These are phyloP conservation scores for Catotricha subobsoleta DNA, from an alignment of 2,888 invertebrate genomes.

Conservation along the genomic window DNA sequence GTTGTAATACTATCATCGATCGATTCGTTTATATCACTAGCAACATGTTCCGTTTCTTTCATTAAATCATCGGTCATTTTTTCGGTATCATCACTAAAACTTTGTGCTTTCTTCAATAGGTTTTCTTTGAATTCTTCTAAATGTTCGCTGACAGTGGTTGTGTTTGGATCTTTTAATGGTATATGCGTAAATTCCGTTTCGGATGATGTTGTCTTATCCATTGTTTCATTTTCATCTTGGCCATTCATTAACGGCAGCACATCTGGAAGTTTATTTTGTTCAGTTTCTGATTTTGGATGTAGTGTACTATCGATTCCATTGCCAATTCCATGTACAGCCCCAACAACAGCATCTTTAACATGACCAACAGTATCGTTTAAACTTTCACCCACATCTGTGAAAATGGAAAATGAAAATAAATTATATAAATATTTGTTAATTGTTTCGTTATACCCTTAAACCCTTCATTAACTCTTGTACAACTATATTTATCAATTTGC, in stretches of 20 bases:
- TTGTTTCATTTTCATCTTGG: neutral
- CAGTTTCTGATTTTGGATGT: constrained; percentile 5
- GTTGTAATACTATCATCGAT: constrained; percentile 1
- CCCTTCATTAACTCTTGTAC: too few species aligned
- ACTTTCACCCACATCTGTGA: constrained; percentile 13
- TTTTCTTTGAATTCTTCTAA: constrained; percentile 9
- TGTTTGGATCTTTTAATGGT: constrained; percentile 11
- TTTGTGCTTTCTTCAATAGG: constrained; percentile 9
- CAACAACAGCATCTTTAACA: constrained; percentile 14
- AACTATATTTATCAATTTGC: too few species aligned
- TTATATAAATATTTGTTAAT: too few species aligned
- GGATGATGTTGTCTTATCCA: neutral
- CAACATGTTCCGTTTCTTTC: constrained; percentile 8
- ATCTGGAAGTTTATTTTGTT: neutral
- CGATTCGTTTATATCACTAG: neutral
- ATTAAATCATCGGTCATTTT: constrained; percentile 12
- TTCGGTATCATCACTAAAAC: constrained; percentile 11
- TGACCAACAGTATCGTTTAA: constrained; percentile 11
- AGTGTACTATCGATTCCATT: constrained; percentile 11
- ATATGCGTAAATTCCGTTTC: constrained; percentile 8
- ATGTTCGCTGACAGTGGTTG: constrained; percentile 5
- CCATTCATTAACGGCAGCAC: too few species aligned
- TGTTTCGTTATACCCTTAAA: too few species aligned
- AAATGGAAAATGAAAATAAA: too few species aligned
- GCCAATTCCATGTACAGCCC: constrained; percentile 12